Base-by-base conservation (phyloP, 2,113 vertebrate genomes). In the Prietella phreatophila region DNA sequence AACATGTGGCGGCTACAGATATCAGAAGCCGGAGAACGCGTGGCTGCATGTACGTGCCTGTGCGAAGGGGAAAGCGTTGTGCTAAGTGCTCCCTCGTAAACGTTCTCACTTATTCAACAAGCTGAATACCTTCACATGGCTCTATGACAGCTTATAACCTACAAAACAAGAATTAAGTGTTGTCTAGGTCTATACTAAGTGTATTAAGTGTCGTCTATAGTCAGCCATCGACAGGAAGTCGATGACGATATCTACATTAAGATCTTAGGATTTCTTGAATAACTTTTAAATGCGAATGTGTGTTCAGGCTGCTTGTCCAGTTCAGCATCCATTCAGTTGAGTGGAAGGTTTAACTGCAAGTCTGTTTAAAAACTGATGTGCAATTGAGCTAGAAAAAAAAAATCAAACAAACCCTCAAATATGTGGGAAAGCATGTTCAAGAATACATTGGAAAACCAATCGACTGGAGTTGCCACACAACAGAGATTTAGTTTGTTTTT, bases 1-100 rank as follows among this genome's bases (percentile, higher is more conserved):
- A 95, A 93, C 94, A 94, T 94, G 93, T 95, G 94, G 93, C 90
- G 90, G 90, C 91, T 92, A 85, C 92, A 95, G 95, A 95, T 96
- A 95, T 93, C 92, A 92, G 87, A 85, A 89, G 89, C 91, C 30
- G 76, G 87, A 84, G 84, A 63, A 76, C 19, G 75, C 55, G 73
- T 10, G 30, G 53, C 4, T 25, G 71, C 19, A 13, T 60, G 63
- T n/a, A 53, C 25, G 71, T 33, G n/a, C 39, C 2, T n/a, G 71
- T 39, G 56, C n/a, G 65, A 83, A 42, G 39, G 61, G 56, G 53
- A 90, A 93, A 90, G 87, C 85, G 83, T 90, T 85, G 87, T 89
- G 83, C 91, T 90, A 89, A 63, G 47, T 86, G 73, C 88, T 80
- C 90, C 89, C 50, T 33, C 33, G 60, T 81, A 80, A 47, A 84